Percentiles rank a stretch among this genome's conserved stretches.
Evolutionary conservation across 2,888 invertebrate species (phyloP).

Genomic region (Caenorhabditis becei): DNA sequence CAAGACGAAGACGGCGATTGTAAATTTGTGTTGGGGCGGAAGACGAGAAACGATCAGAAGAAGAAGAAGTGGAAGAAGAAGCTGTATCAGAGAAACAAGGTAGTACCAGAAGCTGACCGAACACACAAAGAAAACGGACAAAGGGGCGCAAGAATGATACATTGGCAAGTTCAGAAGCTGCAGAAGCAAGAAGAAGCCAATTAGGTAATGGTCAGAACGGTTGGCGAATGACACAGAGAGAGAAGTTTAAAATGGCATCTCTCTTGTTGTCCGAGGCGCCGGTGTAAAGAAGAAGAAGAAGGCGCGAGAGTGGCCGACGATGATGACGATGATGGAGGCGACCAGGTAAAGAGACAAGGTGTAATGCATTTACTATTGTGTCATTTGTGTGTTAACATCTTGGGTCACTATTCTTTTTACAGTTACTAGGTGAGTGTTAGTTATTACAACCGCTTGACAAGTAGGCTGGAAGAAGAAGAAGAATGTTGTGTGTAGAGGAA

Average conservation of each 20-base stretch:
- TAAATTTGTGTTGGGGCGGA: conserved; percentile 17
- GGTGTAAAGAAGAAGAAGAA: conserved; percentile 22
- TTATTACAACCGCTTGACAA: conserved; percentile 41
- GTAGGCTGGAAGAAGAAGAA: conserved; percentile 2
- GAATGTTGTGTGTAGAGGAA: neutral
- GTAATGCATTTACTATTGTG: conserved; percentile 59
- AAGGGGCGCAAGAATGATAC: conserved; percentile 31
- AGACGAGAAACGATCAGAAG: neutral
- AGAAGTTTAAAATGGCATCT: conserved; percentile 58
- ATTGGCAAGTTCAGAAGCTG: neutral
- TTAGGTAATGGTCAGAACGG: conserved; percentile 57
- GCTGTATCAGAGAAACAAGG: conserved; percentile 1
- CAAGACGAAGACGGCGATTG: conserved; percentile 3
- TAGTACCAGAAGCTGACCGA: conserved; percentile 20
- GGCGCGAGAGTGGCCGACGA: conserved; percentile 30
- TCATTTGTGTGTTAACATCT: conserved; percentile 58
- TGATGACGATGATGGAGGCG: conserved; percentile 25
- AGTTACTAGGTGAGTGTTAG: conserved; percentile 4
- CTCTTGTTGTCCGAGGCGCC: conserved; percentile 47
- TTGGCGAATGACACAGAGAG: conserved; percentile 7
- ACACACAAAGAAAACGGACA: conserved; percentile 27
- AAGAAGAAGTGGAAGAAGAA: conserved; percentile 13
- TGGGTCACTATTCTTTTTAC: conserved; percentile 37
- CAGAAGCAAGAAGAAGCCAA: conserved; percentile 31
- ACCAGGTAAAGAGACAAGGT: conserved; percentile 38